Base-by-base conservation (phyloP, 2,888 invertebrate genomes). In the Notocelia uddmanniana region DNA sequence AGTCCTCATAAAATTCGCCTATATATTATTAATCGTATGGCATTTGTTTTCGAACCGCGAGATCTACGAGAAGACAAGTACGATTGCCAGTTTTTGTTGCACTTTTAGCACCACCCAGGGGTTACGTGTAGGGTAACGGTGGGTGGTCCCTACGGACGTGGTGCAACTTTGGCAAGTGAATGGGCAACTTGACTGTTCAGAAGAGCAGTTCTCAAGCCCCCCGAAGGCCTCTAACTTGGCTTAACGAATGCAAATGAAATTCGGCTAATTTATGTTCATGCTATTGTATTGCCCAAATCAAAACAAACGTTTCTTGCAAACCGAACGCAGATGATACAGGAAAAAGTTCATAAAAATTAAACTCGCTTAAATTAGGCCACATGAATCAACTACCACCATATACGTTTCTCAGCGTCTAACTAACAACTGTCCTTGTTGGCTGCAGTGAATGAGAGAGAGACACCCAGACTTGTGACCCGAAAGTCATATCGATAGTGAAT, bases 281-380 rank as follows among this genome's bases (percentile, higher is more conserved):
- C 41, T 10, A 60, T 60, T 54, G 54, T n/a, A 54, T 23, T 18
- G 45, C 41, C 21, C 31, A 37, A 62, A 34, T 69, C 69, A 69
- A 62, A 69, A 70, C 64, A 70, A 70, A 64, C 69, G 13, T 45
- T 67, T 62, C 48, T 18, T 54, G 48, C 23, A 55, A 62, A 63
- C 37, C 23, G 45, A 59, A 41, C 34, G 64, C 69, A 70, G 63
- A 57, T 62, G 62, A 62, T 63, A 71, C 70, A 71, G 70, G 66
- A 71, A 71, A 70, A 71, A 41, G 66, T 71, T 59, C 58, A 71
- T 71, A 71, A 70, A 70, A 70, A 58, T 69, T 37, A 62, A 55
- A 57, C 48, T 15, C 31, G 23, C 57, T 31, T 13, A 58, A 71
- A 71, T 71, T 71, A 64, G 71, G 59, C 45, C 71, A 60, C 45